phyloP scores from a whole-genome alignment of 2,113 vertebrate genomes.

The Scophthalmus maximus region DNA sequence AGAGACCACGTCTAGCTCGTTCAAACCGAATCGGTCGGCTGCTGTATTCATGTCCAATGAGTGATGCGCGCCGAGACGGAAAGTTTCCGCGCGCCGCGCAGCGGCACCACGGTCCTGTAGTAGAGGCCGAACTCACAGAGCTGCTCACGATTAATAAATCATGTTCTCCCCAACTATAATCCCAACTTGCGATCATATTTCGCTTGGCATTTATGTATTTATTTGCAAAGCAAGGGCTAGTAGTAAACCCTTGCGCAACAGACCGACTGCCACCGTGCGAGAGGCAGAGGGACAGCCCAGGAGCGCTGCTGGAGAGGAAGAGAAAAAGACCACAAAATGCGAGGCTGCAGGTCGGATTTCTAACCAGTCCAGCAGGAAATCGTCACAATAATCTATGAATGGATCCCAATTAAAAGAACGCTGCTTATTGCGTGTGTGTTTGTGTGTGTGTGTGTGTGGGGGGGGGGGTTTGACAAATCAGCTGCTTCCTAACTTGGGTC shows the following conservation, averaged over 20 bases:
- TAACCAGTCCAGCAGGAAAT: background rate
- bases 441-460: no score
- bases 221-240: background rate
- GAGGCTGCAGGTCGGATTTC: no score
- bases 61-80: conserved; percentile 43
- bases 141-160: background rate
- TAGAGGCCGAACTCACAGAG: background rate
- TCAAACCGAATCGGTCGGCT: background rate
- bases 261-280: conserved; percentile 72
- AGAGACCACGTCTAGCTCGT: background rate
- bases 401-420: background rate
- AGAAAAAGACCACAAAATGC: no score
- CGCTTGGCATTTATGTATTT: background rate
- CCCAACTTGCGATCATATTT: background rate
- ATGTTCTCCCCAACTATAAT: background rate
- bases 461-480: no score
- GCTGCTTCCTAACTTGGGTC: background rate
- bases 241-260: conserved; percentile 28
- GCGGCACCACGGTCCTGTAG: background rate
- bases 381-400: background rate
- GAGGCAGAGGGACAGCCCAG: conserved; percentile 44
- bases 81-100: conserved; percentile 66
- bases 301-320: conserved; percentile 1
- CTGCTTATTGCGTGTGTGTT: background rate
- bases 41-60: background rate